Percentiles rank a stretch among this genome's conserved stretches.
These are phyloP conservation scores for Lasioglossum malachurum DNA, from an alignment of 2,888 invertebrate species.

Conservation along the genomic window DNA sequence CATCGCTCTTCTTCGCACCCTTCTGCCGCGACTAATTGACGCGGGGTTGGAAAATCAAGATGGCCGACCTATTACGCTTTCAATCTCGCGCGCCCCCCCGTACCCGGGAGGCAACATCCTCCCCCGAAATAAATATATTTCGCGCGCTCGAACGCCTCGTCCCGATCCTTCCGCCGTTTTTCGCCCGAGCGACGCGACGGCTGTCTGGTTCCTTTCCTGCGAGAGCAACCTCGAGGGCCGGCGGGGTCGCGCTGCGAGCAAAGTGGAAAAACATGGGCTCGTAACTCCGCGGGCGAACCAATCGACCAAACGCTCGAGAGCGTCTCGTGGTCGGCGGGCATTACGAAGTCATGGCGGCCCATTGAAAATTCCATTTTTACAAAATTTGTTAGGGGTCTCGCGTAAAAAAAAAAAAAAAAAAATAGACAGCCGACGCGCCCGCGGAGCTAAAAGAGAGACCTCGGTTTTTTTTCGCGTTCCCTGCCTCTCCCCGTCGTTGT, in stretches of 20 bases:
- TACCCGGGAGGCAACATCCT: constrained; percentile 64
- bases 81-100: constrained; percentile 77
- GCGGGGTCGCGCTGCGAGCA: not conserved
- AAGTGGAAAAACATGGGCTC: not conserved
- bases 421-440: constrained; percentile 17
- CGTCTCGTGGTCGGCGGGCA: constrained; percentile 35
- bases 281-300: constrained; percentile 37
- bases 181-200: not conserved
- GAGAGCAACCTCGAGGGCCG: not conserved
- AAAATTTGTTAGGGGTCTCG: constrained; percentile 54
- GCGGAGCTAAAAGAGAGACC: constrained; percentile 21
- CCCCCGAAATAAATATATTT: constrained; percentile 73
- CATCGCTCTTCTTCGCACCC: constrained; percentile 79
- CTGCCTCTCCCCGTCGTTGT: not conserved
- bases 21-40: constrained; percentile 81
- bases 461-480: not conserved
- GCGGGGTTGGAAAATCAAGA: constrained; percentile 81
- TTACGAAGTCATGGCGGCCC: constrained; percentile 61
- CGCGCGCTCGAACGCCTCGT: constrained; percentile 35
- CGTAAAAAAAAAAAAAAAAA: constrained; percentile 54
- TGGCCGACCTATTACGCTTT: constrained; percentile 83
- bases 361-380: constrained; percentile 68
- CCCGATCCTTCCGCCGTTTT: constrained; percentile 23
- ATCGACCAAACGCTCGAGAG: constrained; percentile 48
- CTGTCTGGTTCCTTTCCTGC: not conserved